Evolutionary conservation across 2,113 vertebrate genomes (phyloP).

Genomic region (Oryzias javanicus): DNA sequence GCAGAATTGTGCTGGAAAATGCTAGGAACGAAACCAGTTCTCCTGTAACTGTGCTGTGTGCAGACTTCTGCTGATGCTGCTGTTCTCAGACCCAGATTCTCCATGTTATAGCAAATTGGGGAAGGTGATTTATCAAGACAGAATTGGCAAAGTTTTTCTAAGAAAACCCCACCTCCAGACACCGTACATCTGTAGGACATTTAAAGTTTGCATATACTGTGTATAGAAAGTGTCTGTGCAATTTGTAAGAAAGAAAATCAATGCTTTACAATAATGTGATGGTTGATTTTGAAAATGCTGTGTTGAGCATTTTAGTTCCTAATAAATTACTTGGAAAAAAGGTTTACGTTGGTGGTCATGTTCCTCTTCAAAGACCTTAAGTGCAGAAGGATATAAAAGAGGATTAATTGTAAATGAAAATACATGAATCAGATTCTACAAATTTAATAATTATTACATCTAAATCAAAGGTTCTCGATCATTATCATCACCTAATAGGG

Average conservation of each 20-base stretch:
- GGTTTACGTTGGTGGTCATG: too few relatives aligned
- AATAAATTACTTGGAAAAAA: too few relatives aligned
- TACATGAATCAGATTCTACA: too few relatives aligned
- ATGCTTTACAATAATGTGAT: not conserved
- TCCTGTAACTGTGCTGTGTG: conserved; percentile 10
- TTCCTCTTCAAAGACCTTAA: too few relatives aligned
- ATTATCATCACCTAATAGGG: conserved; percentile 68
- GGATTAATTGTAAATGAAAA: too few relatives aligned
- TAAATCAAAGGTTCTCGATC: too few relatives aligned
- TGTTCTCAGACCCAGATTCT: conserved; percentile 53
- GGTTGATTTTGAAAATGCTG: not conserved
- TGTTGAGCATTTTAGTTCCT: not conserved
- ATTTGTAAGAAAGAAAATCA: not conserved
- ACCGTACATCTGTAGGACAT: conserved; percentile 77
- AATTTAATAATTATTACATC: too few relatives aligned
- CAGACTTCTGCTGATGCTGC: conserved; percentile 47
- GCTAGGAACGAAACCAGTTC: conserved; percentile 36
- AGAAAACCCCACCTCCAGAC: conserved; percentile 54
- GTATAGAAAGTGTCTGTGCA: conserved; percentile 55
- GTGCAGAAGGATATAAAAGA: too few relatives aligned
- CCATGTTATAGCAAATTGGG: conserved; percentile 57
- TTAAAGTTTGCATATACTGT: conserved; percentile 34
- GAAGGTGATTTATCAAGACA: conserved; percentile 65
- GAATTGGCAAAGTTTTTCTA: conserved; percentile 63
- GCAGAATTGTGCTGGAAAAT: conserved; percentile 32